These are phyloP conservation scores for Urocyon cinereoargenteus DNA, from an alignment of 2,797 vertebrate species.

Conservation along the genomic window DNA sequence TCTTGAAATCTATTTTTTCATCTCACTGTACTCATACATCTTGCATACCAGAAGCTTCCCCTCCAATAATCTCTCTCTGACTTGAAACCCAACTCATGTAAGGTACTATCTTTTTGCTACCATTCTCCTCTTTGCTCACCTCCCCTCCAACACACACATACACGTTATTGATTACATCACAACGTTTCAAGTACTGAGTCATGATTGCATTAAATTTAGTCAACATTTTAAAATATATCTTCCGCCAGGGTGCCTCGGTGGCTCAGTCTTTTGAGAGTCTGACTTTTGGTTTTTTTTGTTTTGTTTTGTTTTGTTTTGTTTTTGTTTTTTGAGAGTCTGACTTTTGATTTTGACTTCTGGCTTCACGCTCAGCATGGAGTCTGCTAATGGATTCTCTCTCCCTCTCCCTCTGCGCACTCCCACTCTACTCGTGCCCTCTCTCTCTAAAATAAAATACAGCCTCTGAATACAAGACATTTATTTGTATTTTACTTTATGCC, in stretches of 20 bases:
- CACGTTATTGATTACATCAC: background rate
- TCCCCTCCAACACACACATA: background rate
- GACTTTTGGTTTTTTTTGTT: too few species aligned
- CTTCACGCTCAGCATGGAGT: background rate
- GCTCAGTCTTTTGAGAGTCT: background rate
- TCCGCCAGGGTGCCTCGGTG: background rate
- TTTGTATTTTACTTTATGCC: slow-evolving; percentile 50
- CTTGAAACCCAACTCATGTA: background rate
- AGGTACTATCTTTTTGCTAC: background rate
- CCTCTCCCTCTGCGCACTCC: background rate
- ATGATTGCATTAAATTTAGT: background rate
- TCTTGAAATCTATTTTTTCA: slow-evolving; percentile 16
- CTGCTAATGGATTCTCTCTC: background rate
- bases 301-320: too few species aligned
- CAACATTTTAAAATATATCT: slow-evolving; percentile 24
- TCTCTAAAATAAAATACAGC: background rate
- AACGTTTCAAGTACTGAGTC: background rate
- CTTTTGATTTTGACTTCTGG: background rate
- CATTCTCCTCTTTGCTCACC: background rate
- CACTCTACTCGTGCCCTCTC: background rate
- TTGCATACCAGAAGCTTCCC: background rate
- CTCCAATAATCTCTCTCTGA: background rate
- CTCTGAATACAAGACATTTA: background rate
- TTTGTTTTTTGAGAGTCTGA: background rate
- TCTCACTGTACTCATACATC: background rate